Base-by-base conservation (phyloP, 2,113 vertebrate species). In the Nibea coibor region DNA sequence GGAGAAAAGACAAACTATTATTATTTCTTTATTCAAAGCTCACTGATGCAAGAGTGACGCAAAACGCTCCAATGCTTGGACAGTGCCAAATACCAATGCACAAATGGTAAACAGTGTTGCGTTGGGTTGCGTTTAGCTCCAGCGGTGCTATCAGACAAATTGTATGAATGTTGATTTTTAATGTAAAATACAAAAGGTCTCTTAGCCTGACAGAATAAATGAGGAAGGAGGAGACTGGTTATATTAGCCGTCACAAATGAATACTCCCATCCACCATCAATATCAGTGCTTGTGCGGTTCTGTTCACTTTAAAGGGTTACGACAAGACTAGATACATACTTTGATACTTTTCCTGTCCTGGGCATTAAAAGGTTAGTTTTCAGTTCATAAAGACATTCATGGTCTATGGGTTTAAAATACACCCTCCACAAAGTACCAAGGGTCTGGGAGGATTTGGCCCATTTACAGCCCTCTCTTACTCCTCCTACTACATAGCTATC, bases 31-130 rank as follows among this genome's bases (percentile, higher is more conserved):
- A 92, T 88, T 93, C 82, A 91, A 87, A 84, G 78, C 78, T 78
- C 82, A 77, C 69, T 94, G 92, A 94, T 90, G 91, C 92, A 93
- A 93, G 88, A 78, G 83, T 89, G 87, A 82, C 75, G 88, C 48
- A 91, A 92, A 88, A 79, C 28, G 57, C 78, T 83, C 86, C 87
- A 90, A 86, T 28, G 80, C 72, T 82, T 62, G 80, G 71, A 84
- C 69, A 22, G 72, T 75, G 63, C 64, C 84, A 78, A 73, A 89
- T 73, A 67, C 57, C 63, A 74, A 78, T 56, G 73, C 82, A 86
- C 87, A 87, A 73, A 85, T 72, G 76, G 79, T 89, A 89, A 91
- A 92, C 82, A 92, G 82, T 58, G 81, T 91, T 90, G 90, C 80
- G 10, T 61, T 65, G 50, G 63, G 87, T 88, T 90, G 88, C 85